Conservation (phyloP, 2,888 invertebrate species). For the Lissocephala sabroskyi region DNA sequence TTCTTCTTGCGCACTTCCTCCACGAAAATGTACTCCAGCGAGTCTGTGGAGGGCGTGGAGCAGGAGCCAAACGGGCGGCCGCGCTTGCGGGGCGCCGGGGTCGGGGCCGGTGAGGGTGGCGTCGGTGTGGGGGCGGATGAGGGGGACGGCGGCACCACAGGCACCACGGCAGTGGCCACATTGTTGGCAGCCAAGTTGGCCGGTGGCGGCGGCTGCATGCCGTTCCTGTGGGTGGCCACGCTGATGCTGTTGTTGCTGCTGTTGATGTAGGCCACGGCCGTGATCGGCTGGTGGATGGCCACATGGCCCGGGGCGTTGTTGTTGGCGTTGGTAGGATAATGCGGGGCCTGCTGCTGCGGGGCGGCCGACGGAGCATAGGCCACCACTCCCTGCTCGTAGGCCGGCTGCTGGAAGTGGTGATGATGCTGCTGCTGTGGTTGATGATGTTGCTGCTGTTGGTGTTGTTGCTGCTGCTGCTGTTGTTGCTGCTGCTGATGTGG, state of each 20-base stretch:
- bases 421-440: conserved; percentile 23
- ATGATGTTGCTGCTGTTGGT: conserved; percentile 39
- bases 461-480: conserved; percentile 43
- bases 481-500: conserved; percentile 52
- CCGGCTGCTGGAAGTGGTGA: conserved; percentile 8
- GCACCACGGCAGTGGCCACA: background rate
- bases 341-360: conserved; percentile 9
- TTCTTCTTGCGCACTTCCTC: conserved; percentile 64
- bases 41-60: conserved; percentile 38
- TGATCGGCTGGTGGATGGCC: conserved; percentile 40
- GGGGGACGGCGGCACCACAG: background rate
- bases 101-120: conserved; percentile 10
- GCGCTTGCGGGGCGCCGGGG: conserved; percentile 44
- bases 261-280: conserved; percentile 55
- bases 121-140: too few species aligned
- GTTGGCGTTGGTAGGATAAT: conserved; percentile 15
- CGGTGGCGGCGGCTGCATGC: conserved; percentile 37
- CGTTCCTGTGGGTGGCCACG: conserved; percentile 44
- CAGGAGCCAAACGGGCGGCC: conserved; percentile 48
- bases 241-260: conserved; percentile 48
- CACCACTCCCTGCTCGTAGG: conserved; percentile 17
- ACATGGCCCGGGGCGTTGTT: conserved; percentile 9
- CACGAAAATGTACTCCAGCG: conserved; percentile 48
- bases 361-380: conserved; percentile 10
- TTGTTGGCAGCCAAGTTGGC: conserved; percentile 5